Evolutionary conservation across 2,888 invertebrate species (phyloP).

Genomic region (Eueremaeus valkanovi): DNA sequence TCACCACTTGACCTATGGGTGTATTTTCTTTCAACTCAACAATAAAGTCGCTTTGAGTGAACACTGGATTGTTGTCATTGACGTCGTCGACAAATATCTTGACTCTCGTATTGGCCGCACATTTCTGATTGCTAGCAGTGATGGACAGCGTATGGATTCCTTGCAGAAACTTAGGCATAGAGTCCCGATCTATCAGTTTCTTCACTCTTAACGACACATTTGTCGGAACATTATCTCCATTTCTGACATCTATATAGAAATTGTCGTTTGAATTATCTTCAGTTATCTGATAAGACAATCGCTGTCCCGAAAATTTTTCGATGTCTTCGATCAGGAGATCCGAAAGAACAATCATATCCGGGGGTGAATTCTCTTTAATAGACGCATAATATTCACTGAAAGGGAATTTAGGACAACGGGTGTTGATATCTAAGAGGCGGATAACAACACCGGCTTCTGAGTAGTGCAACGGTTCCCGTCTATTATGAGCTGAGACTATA

Average conservation of each 20-base stretch:
- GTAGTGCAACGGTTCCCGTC: conserved; percentile 43
- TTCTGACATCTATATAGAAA: conserved; percentile 46
- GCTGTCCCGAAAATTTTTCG: conserved; percentile 46
- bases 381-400: conserved; percentile 49
- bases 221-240: conserved; percentile 35
- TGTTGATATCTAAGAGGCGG: conserved; percentile 45
- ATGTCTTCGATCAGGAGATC: conserved; percentile 48
- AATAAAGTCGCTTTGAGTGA: conserved; percentile 48
- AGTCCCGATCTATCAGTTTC: conserved; percentile 48
- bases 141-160: conserved; percentile 48
- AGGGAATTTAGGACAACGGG: conserved; percentile 48
- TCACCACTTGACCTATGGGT: conserved; percentile 48
- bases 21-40: conserved; percentile 49
- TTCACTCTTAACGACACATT: conserved; percentile 47
- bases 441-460: conserved; percentile 47
- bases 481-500: conserved; percentile 48
- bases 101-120: conserved; percentile 47
- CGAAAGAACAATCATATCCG: conserved; percentile 47
- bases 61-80: conserved; percentile 49
- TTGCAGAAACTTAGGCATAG: conserved; percentile 47
- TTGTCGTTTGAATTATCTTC: conserved; percentile 49
- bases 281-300: conserved; percentile 48
- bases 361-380: conserved; percentile 47
- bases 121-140: conserved; percentile 47
- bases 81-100: conserved; percentile 49